phyloP scores from a whole-genome alignment of 2,113 vertebrate genomes.

The Beaufortia kweichowensis region DNA sequence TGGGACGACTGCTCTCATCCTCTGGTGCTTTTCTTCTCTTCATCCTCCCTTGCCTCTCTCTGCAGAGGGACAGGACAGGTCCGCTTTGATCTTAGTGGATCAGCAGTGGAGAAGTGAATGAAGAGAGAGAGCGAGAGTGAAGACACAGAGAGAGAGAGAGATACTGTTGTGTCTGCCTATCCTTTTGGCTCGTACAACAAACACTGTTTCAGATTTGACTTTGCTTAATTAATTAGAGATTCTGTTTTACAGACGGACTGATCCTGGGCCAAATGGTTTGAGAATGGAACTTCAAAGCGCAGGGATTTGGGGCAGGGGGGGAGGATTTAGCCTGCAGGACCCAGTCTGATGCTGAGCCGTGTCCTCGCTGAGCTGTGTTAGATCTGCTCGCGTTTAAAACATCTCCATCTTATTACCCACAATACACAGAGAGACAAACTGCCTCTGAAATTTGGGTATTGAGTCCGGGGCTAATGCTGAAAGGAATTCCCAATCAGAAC shows the following conservation, averaged over 20 bases:
- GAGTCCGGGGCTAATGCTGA: slow-evolving; percentile 7
- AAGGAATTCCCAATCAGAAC: too few species aligned
- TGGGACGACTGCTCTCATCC: slow-evolving; percentile 75
- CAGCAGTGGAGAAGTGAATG: slow-evolving; percentile 63
- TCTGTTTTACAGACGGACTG: slow-evolving; percentile 97
- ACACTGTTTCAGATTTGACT: slow-evolving; percentile 99
- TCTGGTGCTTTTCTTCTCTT: slow-evolving; percentile 59
- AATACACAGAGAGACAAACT: slow-evolving; percentile 31
- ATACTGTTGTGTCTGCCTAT: slow-evolving; percentile 89
- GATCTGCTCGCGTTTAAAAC: slow-evolving; percentile 55
- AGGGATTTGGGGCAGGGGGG: slow-evolving; percentile 83
- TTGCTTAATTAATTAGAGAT: slow-evolving; percentile 99
- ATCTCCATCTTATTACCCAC: slow-evolving; percentile 43
- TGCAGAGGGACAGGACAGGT: slow-evolving; percentile 78
- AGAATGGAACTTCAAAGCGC: slow-evolving; percentile 96
- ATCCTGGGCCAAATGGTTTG: slow-evolving; percentile 98
- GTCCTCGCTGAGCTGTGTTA: slow-evolving; percentile 43
- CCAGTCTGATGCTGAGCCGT: slow-evolving; percentile 41
- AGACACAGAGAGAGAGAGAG: slow-evolving; percentile 44
- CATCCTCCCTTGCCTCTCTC: slow-evolving; percentile 54
- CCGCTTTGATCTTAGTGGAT: slow-evolving; percentile 90
- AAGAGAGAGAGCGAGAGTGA: background rate
- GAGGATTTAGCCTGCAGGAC: slow-evolving; percentile 76
- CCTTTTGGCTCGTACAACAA: slow-evolving; percentile 98
- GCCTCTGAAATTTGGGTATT: slow-evolving; percentile 30